Percentiles rank a stretch among this genome's conserved stretches.
phyloP scores from a whole-genome alignment of 2,888 invertebrate species.

The Parnassius smintheus region DNA sequence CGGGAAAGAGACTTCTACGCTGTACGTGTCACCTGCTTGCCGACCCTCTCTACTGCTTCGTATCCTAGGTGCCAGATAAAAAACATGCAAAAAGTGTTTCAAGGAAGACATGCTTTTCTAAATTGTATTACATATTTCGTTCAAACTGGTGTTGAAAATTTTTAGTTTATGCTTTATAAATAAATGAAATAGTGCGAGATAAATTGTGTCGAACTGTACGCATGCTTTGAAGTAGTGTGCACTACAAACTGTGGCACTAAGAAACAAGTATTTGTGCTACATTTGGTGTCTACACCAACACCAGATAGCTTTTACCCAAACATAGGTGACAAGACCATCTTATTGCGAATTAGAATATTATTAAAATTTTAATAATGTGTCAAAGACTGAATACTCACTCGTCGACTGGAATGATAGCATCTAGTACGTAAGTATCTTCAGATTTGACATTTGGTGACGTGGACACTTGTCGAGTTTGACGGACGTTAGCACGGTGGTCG shows the following conservation, averaged over 20 bases:
- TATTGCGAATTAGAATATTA: background rate
- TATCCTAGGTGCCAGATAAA: slow-evolving; percentile 84
- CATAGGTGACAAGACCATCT: slow-evolving; percentile 1
- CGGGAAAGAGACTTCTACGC: slow-evolving; percentile 95
- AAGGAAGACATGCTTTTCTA: slow-evolving; percentile 59
- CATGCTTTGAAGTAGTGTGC: slow-evolving; percentile 28
- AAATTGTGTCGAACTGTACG: slow-evolving; percentile 2
- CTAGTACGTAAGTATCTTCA: slow-evolving; percentile 90
- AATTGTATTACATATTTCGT: background rate
- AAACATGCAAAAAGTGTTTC: slow-evolving; percentile 74
- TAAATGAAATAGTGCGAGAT: slow-evolving; percentile 12
- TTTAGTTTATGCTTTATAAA: background rate
- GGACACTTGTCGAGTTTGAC: slow-evolving; percentile 84
- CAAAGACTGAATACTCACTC: slow-evolving; percentile 84
- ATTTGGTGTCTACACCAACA: slow-evolving; percentile 34
- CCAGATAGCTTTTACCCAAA: slow-evolving; percentile 26
- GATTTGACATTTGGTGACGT: slow-evolving; percentile 80
- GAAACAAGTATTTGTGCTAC: slow-evolving; percentile 8
- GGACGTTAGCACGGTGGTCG: slow-evolving; percentile 86
- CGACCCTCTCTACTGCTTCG: slow-evolving; percentile 88
- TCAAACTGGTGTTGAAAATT: background rate
- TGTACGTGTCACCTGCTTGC: slow-evolving; percentile 94
- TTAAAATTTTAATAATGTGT: background rate
- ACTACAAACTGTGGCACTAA: slow-evolving; percentile 8
- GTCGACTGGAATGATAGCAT: slow-evolving; percentile 91